Base-by-base conservation (phyloP, 2,888 invertebrate genomes). In the Nemotelus pantherinus region DNA sequence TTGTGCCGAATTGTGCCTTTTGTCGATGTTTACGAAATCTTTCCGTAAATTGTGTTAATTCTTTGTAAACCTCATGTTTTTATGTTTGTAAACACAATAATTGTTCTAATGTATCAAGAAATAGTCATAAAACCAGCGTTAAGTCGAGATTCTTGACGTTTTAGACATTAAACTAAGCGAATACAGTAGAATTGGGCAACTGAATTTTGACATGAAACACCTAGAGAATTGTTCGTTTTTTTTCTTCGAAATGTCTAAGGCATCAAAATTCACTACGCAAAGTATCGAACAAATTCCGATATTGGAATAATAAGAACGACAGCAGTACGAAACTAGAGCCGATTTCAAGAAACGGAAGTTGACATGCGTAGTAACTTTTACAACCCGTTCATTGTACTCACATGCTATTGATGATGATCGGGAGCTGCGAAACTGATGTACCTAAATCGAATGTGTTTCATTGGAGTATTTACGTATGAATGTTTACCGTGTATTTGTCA, bases 381-480 rank as follows among this genome's bases (percentile, higher is more conserved):
- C 25, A 25, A 25, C 25, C 41, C 25, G 7, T 60, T 60, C 7
- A 68, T 41, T 68, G n/a, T 48, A 10, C 7, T 5, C 41, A 48
- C 25, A 39, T n/a, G 67, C 48, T 60, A 41, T 74, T 74, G 39
- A 57, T 25, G 25, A 25, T 25, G 25, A 45, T 39, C 44, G 43
- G 10, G 44, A 60, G 70, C 53, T 53, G 25, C 65, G 55, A 71
- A 71, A 47, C 63, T 63, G 48, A 77, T 77, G 44, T 77, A 72
- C 25, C 25, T 63, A 25, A 25, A 53, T 64, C 64, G 74, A 78
- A 78, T 78, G 65, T 78, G 79, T 78, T 79, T 79, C 78, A 25
- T 25, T 25, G 25, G 25, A 25, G 71, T 79, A 78, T 77, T 68
- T 78, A 78, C 72, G 79, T 68, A 74, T 79, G 78, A 79, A 78